Evolutionary conservation across 2,888 invertebrate species (phyloP), one percentile per base, ranked within the genome.

Genomic region (Temnothorax ravouxi): DNA sequence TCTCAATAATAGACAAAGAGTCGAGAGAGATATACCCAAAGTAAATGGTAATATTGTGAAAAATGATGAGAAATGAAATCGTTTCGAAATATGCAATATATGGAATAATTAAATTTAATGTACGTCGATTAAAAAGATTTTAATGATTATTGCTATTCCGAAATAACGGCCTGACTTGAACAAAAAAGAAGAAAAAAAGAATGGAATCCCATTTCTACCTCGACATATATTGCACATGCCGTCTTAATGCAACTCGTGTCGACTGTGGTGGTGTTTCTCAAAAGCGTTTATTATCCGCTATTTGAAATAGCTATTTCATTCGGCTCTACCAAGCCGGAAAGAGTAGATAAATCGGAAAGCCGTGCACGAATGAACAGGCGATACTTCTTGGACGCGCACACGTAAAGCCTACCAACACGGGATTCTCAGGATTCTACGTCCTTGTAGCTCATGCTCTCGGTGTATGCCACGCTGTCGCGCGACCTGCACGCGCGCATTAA

Each of bases 301-400:
- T 47, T 59, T 41, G 59, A 80, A 74, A 80, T 72, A 74, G 74
- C 34, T 59, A 59, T 72, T 79, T 79, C 56, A 71, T 72, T 59
- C 47, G 34, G 15, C 38, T 74, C n/a, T 38, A 59, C 21, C 47
- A 47, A 54, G 44, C 13, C 76, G 81, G 76, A 83, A 85, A 86
- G 88, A 90, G 88, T 88, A 86, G 86, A 88, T 90, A 90, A 90
- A 88, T 90, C 88, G 86, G 81, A 59, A 76, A 25, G 76, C 81
- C 83, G 86, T 76, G 77, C 64, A 18, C 52, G 74, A 54, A 38
- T 66, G 72, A 76, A 64, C 76, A 34, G 69, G 54, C 66, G 83
- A 88, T 88, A 88, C 83, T 52, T 83, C 84, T 56, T 61, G 29
- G 54, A 62, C 21, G 41, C 34, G 71, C 56, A 64, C 85, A 72